Evolutionary conservation across 2,113 vertebrate genomes (phyloP).

Genomic region (Megatriorchis doriae): DNA sequence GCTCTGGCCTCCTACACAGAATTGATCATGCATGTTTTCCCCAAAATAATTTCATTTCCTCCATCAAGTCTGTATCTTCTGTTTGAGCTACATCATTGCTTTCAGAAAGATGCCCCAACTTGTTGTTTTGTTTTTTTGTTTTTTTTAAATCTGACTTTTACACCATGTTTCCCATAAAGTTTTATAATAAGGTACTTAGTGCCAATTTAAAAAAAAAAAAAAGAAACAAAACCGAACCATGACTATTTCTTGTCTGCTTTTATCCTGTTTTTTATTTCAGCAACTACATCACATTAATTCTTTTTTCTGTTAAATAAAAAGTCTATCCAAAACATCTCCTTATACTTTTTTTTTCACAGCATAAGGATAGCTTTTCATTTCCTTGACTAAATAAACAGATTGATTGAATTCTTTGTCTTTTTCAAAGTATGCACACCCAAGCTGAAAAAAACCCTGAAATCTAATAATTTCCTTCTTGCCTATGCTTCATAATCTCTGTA

Average conservation of each 20-base stretch:
- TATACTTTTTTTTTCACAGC: background rate
- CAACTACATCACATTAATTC: background rate
- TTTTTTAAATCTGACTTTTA: background rate
- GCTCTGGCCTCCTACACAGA: background rate
- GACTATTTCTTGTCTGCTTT: background rate
- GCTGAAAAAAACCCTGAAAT: background rate
- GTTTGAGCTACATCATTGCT: background rate
- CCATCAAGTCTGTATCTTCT: background rate
- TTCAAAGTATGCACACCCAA: background rate
- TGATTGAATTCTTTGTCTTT: background rate
- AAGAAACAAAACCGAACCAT: background rate
- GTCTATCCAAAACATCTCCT: background rate
- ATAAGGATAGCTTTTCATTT: background rate
- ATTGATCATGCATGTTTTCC: background rate
- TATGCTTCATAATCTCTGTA: background rate
- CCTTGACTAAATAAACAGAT: background rate
- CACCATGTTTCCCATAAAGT: background rate
- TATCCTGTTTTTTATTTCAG: background rate
- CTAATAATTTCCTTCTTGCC: background rate
- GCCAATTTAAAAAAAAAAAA: background rate
- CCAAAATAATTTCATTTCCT: background rate
- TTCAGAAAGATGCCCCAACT: background rate
- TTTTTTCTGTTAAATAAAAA: background rate
- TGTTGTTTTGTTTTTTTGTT: background rate
- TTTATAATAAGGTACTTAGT: background rate